phyloP scores from a whole-genome alignment of 2,888 invertebrate species.

The Adineta ricciae region DNA sequence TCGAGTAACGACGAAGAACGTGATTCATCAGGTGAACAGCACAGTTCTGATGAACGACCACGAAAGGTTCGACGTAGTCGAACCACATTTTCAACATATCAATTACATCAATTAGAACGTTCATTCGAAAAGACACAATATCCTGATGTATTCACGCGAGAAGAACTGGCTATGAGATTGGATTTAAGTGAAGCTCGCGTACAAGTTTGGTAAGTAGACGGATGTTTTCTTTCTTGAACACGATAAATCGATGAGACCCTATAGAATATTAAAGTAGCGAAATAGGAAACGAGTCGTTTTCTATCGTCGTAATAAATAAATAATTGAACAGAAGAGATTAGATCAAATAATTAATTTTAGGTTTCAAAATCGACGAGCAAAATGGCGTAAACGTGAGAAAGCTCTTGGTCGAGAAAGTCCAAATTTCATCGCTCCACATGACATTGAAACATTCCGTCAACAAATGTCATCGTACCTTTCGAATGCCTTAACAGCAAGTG shows the following conservation, averaged over 20 bases:
- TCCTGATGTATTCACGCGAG: constrained; percentile 80
- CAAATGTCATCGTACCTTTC: constrained; percentile 1
- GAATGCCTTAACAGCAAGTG: background rate
- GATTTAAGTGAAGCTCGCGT: constrained; percentile 50
- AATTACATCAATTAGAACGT: constrained; percentile 81
- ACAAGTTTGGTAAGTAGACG: constrained; percentile 40
- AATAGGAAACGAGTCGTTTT: background rate
- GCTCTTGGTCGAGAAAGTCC: background rate
- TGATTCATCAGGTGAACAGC: constrained; percentile 1
- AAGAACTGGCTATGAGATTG: constrained; percentile 50
- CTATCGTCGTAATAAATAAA: background rate
- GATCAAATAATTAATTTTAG: background rate
- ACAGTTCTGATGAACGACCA: constrained; percentile 28
- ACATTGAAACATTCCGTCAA: constrained; percentile 1
- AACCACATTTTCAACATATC: constrained; percentile 89
- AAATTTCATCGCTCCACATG: background rate
- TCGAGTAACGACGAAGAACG: background rate
- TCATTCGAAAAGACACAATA: constrained; percentile 93
- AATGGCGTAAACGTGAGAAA: constrained; percentile 33
- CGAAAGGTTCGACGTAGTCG: constrained; percentile 67
- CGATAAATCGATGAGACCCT: background rate
- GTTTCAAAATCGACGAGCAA: constrained; percentile 33
- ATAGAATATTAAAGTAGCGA: background rate
- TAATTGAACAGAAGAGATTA: too few relatives aligned
- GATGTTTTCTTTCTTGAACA: background rate